These are phyloP conservation scores for Myiozetetes cayanensis DNA, from an alignment of 2,113 vertebrate genomes.

Conservation along the genomic window DNA sequence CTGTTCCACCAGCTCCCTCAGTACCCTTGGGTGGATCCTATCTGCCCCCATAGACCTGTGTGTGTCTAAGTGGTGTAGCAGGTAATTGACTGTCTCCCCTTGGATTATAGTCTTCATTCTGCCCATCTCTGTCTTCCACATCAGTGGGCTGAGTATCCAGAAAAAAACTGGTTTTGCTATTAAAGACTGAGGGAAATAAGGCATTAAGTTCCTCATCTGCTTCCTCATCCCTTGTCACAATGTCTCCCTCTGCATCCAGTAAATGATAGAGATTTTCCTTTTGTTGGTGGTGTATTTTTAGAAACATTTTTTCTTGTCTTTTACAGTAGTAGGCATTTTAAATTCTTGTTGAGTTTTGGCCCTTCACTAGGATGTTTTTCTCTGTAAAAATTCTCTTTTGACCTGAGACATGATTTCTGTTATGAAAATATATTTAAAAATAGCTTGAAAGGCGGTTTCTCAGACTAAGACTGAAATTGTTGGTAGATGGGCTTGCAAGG, in stretches of 20 bases:
- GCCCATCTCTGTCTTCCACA: neutral
- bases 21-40: neutral
- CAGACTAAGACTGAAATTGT: neutral
- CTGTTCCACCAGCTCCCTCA: neutral
- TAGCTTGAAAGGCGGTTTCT: neutral
- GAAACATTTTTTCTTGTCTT: neutral
- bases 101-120: neutral
- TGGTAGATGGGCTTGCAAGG: neutral
- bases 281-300: neutral
- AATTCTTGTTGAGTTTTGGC: neutral
- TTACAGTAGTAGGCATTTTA: neutral
- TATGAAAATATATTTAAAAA: constrained; percentile 35
- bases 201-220: neutral
- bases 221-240: neutral
- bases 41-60: neutral
- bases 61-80: neutral
- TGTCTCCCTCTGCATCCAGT: neutral
- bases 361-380: neutral
- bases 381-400: neutral
- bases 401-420: neutral
- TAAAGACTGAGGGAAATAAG: neutral
- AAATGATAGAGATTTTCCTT: neutral
- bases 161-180: neutral
- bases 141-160: neutral
- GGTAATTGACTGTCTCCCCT: neutral